Percentiles rank a stretch among this genome's conserved stretches.
Evolutionary conservation across 1,140 invertebrate genomes (phyloP).

Genomic region (Eufriesea mexicana): DNA sequence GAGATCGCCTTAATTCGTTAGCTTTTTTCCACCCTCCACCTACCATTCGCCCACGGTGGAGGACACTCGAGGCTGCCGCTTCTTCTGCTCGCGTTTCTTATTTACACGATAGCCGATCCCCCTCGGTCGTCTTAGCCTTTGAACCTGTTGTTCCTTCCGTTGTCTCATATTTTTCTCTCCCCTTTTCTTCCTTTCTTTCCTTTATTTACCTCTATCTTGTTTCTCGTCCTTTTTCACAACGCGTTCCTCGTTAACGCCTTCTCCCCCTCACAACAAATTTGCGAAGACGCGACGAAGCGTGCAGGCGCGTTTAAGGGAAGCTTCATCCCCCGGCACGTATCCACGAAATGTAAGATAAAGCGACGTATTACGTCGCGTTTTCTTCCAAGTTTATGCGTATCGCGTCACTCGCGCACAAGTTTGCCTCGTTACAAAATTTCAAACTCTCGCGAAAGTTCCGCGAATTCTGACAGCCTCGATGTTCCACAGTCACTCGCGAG

Average conservation of each 20-base stretch:
- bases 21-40: constrained; percentile 25
- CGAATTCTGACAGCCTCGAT: background rate
- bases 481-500: background rate
- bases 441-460: background rate
- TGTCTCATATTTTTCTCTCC: background rate
- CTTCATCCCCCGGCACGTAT: background rate
- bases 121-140: background rate
- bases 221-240: too few species aligned
- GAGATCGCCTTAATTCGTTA: constrained; percentile 53
- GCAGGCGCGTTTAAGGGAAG: background rate
- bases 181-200: background rate
- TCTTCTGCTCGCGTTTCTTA: background rate
- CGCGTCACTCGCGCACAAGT: background rate
- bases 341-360: background rate
- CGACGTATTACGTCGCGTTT: background rate
- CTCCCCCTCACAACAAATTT: background rate
- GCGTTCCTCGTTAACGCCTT: background rate
- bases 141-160: background rate
- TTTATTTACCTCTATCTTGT: too few species aligned
- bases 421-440: constrained; percentile 12
- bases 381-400: background rate
- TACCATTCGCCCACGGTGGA: background rate
- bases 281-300: background rate
- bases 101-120: background rate
- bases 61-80: constrained; percentile 14